Base-by-base conservation (phyloP, 2,113 vertebrate species). In the Neomonachus schauinslandi region DNA sequence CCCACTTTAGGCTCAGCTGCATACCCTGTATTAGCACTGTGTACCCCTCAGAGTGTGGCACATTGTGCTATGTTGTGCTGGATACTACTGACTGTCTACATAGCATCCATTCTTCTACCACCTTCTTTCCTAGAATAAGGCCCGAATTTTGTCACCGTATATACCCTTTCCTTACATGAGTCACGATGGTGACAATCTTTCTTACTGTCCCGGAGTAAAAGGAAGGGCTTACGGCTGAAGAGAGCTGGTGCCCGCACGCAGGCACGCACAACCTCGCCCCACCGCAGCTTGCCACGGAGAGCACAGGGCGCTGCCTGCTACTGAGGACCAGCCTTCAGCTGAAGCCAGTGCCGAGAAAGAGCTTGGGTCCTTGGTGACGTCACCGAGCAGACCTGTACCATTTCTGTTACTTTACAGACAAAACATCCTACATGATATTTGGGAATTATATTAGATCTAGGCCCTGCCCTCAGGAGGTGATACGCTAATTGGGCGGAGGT, bases 241-340 rank as follows among this genome's bases (percentile, higher is more conserved):
- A 49, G 19, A 49, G n/a, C 39, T 39, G 18, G 53, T 0, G 4
- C 55, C 55, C 7, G 15, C 19, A 1, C 0, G 2, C 15, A 14
- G 0, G 7, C 28, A 31, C 24, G 14, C 59, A 4, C 1, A 12
- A 33, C 57, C 59, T 61, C 3, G 0, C 5, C 69, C 65, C 42
- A 5, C 31, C 46, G 36, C 14, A 1, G 33, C 77, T 33, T 39
- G 84, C 33, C 51, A 36, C 28, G 22, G 28, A 16, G 9, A 36
- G 10, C 51, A 3, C 1, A 2, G 10, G 13, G 2, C 21, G 11
- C 61, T 5, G 39, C 76, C 10, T 36, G 65, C 36, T 42, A 0
- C 0, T 2, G 63, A 92, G 46, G 28, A 79, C 51, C 46, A 55
- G 61, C 71, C 46, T 63, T 51, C 90, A 57, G 53, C 55, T 31